A percentile compares a stretch with the other conserved stretches of the same genome.
These are phyloP conservation scores for Hirtodrosophila cameraria DNA, from an alignment of 2,888 invertebrate species.

Conservation along the genomic window DNA sequence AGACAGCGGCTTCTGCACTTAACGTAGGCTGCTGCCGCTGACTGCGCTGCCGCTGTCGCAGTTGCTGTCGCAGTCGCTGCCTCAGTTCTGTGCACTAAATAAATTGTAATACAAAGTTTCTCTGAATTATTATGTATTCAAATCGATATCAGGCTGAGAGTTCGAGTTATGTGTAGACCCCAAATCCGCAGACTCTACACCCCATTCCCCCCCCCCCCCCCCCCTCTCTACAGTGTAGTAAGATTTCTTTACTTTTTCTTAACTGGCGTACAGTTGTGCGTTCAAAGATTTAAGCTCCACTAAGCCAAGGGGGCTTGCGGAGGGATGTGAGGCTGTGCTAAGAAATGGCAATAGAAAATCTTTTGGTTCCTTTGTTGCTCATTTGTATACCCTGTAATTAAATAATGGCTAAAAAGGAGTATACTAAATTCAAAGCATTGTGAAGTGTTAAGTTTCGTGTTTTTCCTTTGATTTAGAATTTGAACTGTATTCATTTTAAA, in stretches of 20 bases:
- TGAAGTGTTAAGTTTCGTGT: too few species aligned
- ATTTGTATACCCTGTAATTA: not conserved
- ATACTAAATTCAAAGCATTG: too few species aligned
- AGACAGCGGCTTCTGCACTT: constrained; percentile 23
- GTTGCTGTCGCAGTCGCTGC: constrained; percentile 22
- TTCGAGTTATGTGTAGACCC: constrained; percentile 43
- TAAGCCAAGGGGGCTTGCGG: not conserved
- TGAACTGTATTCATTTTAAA: too few species aligned
- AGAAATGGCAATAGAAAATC: constrained; percentile 9
- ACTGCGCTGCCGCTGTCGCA: not conserved
- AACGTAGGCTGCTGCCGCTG: constrained; percentile 9
- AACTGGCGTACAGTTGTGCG: constrained; percentile 40
- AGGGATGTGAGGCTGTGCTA: not conserved
- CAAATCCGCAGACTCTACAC: too few species aligned
- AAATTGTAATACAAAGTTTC: constrained; percentile 80
- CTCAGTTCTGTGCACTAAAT: constrained; percentile 66
- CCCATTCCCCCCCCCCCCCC: not conserved
- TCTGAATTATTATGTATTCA: constrained; percentile 78
- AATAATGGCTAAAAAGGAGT: too few species aligned
- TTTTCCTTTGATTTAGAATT: too few species aligned
- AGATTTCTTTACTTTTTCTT: constrained; percentile 19
- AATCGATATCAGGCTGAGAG: constrained; percentile 69
- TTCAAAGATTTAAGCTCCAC: not conserved
- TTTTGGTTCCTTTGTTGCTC: not conserved
- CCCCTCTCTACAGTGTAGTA: constrained; percentile 1